These are phyloP conservation scores for Protobothrops flavoviridis DNA, from an alignment of 2,113 vertebrate species.

Conservation along the genomic window DNA sequence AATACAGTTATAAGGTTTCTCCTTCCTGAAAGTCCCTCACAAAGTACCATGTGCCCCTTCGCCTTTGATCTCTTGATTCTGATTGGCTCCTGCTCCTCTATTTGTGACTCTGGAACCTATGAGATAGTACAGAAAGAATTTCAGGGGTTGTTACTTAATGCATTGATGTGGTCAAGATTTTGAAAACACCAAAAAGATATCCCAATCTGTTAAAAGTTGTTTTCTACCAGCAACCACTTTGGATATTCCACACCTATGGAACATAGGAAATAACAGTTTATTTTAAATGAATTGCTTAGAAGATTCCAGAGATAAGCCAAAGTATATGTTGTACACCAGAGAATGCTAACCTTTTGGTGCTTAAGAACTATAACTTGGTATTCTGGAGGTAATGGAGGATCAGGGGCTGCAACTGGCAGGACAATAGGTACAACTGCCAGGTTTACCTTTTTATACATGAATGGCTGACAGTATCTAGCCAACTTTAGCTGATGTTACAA, in stretches of 20 bases:
- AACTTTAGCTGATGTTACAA: not conserved
- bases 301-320: not conserved
- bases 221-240: not conserved
- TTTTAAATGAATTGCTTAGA: not conserved
- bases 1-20: constrained; percentile 1
- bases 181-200: not conserved
- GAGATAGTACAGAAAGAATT: not conserved
- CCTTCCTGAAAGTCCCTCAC: not conserved
- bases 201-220: not conserved
- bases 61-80: not conserved
- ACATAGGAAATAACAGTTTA: not conserved
- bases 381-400: not conserved
- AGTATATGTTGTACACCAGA: not conserved
- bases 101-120: not conserved
- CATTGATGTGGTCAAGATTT: too few relatives aligned
- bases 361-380: not conserved
- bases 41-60: not conserved
- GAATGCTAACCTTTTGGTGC: not conserved
- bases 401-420: not conserved
- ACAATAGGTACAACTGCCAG: not conserved
- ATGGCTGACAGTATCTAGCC: not conserved
- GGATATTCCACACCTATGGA: not conserved
- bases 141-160: not conserved
- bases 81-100: not conserved
- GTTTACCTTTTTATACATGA: not conserved